Conservation (phyloP, 2,113 vertebrate species). For the Sinocyclocheilus rhinocerous region DNA sequence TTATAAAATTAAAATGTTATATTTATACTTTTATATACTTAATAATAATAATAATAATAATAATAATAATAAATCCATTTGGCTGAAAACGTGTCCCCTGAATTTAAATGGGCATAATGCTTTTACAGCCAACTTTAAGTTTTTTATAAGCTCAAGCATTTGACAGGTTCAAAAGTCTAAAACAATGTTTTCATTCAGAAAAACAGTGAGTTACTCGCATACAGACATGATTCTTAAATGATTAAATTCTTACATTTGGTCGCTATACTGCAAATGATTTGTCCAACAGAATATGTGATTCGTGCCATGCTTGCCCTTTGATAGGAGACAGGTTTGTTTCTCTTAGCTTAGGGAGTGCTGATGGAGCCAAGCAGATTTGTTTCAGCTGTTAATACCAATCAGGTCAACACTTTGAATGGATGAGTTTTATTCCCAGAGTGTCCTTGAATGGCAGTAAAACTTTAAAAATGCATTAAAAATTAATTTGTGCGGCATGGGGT, state of each 20-base stretch:
- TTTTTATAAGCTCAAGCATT: neutral
- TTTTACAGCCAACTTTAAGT: no score
- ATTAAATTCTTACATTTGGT: neutral
- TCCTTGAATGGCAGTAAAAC: constrained; percentile 56
- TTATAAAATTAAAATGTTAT: no score
- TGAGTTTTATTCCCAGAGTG: constrained; percentile 59
- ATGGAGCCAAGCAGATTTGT: constrained; percentile 45
- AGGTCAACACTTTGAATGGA: constrained; percentile 58
- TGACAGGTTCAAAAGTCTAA: neutral
- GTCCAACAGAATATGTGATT: constrained; percentile 21
- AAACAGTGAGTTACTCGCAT: neutral
- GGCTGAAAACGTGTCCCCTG: no score
- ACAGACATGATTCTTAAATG: neutral
- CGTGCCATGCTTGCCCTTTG: constrained; percentile 1
- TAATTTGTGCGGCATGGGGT: constrained; percentile 58
- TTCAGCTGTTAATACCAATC: constrained; percentile 59
- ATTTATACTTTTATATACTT: no score
- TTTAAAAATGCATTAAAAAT: constrained; percentile 65
- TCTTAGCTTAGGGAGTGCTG: constrained; percentile 35
- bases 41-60: no score
- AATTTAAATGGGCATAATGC: no score
- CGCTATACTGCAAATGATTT: neutral
- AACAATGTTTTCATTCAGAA: neutral
- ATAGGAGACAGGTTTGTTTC: constrained; percentile 13
- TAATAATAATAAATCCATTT: no score